Conservation (phyloP, 2,797 vertebrate species). For the Pangasius larnaudii region DNA sequence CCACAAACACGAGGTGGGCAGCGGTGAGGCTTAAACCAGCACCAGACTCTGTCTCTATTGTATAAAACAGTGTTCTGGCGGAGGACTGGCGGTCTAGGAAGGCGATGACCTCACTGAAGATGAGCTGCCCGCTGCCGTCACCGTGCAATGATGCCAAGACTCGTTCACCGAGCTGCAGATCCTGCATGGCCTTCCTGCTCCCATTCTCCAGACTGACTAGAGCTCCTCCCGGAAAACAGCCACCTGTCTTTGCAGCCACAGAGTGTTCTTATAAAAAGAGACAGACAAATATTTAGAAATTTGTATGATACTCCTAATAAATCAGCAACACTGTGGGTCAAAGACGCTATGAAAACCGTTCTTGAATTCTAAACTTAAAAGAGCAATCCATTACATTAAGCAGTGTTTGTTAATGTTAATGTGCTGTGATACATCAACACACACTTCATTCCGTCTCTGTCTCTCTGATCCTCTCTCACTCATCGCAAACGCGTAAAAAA, state of each 20-base stretch:
- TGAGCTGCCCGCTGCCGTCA: conserved; percentile 74
- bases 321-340: not conserved
- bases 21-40: conserved; percentile 85
- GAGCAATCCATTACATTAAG: not conserved
- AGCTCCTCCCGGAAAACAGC: conserved; percentile 89
- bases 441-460: not conserved
- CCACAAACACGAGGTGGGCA: conserved; percentile 88
- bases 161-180: conserved; percentile 83
- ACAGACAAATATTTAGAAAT: conserved; percentile 26
- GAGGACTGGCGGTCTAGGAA: conserved; percentile 87
- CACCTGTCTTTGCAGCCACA: conserved; percentile 95
- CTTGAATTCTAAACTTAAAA: not conserved
- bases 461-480: not conserved
- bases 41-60: conserved; percentile 82
- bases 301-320: not conserved
- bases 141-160: conserved; percentile 85
- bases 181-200: conserved; percentile 76
- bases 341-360: not conserved
- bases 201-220: conserved; percentile 82
- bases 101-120: conserved; percentile 89
- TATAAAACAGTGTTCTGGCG: conserved; percentile 78
- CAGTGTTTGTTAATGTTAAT: not conserved
- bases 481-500: conserved; percentile 41
- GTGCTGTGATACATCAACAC: not conserved
- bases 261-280: conserved; percentile 85